A percentile compares a stretch with the other conserved stretches of the same genome.
These are phyloP conservation scores for Physeter macrocephalus DNA, from an alignment of 2,113 vertebrate genomes.

Conservation along the genomic window DNA sequence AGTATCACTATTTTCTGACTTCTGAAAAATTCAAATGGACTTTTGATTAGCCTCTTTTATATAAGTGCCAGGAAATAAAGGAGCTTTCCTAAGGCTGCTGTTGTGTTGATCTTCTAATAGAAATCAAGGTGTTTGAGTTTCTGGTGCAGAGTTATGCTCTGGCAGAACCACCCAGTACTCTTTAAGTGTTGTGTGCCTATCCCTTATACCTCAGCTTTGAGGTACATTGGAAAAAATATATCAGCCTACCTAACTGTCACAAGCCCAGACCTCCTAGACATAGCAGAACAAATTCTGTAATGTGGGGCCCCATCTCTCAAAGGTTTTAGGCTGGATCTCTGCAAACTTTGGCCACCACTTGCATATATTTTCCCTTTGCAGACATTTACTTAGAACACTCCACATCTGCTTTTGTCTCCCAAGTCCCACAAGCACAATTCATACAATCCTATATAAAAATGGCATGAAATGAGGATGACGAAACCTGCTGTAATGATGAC, in stretches of 20 bases:
- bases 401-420: conserved; percentile 42
- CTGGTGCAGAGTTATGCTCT: not conserved
- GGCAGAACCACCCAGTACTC: not conserved
- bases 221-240: not conserved
- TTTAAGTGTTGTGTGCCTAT: not conserved
- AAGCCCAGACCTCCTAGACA: not conserved
- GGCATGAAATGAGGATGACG: not conserved
- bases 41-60: not conserved
- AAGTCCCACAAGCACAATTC: not conserved
- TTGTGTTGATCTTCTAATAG: not conserved
- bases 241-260: not conserved
- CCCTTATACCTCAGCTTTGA: not conserved
- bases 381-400: conserved; percentile 24
- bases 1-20: not conserved
- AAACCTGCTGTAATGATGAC: conserved; percentile 4
- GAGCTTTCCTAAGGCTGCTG: not conserved
- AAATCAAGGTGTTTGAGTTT: not conserved
- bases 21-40: conserved; percentile 11
- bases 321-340: not conserved
- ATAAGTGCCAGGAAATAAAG: not conserved
- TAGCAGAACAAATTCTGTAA: not conserved
- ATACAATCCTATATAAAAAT: conserved; percentile 47
- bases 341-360: not conserved
- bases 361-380: conserved; percentile 1
- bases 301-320: not conserved